phyloP scores from a whole-genome alignment of 2,113 vertebrate species.

The Archilochus colubris region DNA sequence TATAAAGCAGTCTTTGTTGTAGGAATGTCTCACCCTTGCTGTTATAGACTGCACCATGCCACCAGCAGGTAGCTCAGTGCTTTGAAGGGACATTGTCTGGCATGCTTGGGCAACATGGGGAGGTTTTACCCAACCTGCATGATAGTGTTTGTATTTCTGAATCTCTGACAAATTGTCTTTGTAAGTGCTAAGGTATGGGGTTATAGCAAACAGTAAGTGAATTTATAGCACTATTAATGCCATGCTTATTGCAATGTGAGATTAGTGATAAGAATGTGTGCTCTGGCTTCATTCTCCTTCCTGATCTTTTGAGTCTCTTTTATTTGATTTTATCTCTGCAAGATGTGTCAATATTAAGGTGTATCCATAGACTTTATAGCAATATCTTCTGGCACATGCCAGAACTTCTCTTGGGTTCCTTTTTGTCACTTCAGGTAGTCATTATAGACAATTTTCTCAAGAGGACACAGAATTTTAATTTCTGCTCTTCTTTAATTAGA shows the following conservation, averaged over 20 bases:
- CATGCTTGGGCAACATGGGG: not conserved
- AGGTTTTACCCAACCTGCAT: not conserved
- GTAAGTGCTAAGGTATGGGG: not conserved
- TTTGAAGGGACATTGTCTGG: not conserved
- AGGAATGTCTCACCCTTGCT: not conserved
- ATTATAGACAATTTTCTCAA: not conserved
- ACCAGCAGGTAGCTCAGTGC: not conserved
- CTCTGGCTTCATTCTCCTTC: not conserved
- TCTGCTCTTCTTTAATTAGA: constrained; percentile 45
- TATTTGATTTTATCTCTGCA: not conserved
- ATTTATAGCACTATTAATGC: not conserved
- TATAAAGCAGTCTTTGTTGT: not conserved
- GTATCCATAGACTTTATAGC: not conserved
- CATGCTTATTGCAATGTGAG: not conserved
- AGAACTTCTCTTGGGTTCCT: not conserved
- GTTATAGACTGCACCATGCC: fast-evolving
- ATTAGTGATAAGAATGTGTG: fast-evolving
- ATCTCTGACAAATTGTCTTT: not conserved
- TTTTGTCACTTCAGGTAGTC: not conserved
- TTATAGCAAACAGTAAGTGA: not conserved
- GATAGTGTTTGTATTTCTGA: not conserved
- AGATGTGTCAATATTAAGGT: not conserved
- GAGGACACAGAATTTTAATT: not conserved
- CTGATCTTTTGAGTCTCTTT: not conserved
- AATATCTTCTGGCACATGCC: not conserved